These are phyloP conservation scores for Lemur catta DNA, from an alignment of 2,797 vertebrate genomes.

Conservation along the genomic window DNA sequence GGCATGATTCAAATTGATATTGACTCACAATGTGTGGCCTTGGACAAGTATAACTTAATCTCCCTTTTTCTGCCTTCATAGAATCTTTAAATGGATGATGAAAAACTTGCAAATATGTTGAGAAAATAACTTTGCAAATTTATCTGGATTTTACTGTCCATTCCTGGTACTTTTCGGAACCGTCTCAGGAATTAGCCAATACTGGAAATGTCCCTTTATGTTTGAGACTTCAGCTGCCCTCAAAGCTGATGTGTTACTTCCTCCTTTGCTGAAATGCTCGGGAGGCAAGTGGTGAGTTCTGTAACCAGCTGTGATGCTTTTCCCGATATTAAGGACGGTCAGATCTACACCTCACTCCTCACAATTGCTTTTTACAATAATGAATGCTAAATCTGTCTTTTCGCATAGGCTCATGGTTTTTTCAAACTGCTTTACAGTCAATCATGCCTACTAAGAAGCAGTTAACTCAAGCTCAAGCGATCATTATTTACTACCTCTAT, in stretches of 20 bases:
- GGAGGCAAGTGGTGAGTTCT: not conserved
- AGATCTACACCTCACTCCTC: not conserved
- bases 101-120: not conserved
- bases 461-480: not conserved
- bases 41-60: not conserved
- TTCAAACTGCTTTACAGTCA: not conserved
- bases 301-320: not conserved
- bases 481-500: not conserved
- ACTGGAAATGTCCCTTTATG: not conserved
- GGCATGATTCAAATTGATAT: not conserved
- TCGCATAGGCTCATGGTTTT: not conserved
- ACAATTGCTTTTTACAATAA: not conserved
- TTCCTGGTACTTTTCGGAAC: not conserved
- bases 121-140: not conserved
- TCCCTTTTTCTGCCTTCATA: not conserved
- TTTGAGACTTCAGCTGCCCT: not conserved
- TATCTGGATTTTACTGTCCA: not conserved
- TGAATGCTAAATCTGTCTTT: not conserved
- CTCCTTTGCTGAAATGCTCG: not conserved
- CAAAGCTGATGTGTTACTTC: not conserved
- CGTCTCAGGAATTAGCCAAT: not conserved
- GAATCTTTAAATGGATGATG: not conserved
- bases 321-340: not conserved
- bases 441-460: not conserved
- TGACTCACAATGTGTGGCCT: not conserved